phyloP scores from a whole-genome alignment of 2,888 invertebrate species.

The Cataglyphis altisquamis region DNA sequence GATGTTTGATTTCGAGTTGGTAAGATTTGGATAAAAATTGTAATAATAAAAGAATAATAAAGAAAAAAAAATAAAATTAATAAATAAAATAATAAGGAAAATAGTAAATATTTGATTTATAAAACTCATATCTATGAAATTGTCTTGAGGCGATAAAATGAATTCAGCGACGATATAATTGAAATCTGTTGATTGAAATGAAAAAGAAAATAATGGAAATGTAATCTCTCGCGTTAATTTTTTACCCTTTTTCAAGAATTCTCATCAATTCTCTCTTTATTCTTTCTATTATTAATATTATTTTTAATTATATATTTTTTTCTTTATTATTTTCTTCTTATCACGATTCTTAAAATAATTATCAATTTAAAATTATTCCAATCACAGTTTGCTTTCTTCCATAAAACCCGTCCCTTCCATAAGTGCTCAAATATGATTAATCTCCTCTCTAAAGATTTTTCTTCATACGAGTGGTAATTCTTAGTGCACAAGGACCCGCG shows the following conservation, averaged over 20 bases:
- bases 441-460: not conserved
- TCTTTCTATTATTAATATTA: not conserved
- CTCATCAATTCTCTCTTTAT: not conserved
- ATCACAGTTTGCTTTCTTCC: not conserved
- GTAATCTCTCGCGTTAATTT: not conserved
- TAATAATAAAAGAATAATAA: not conserved
- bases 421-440: constrained; percentile 33
- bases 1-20: not conserved
- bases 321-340: not conserved
- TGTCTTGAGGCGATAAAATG: not conserved
- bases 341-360: not conserved
- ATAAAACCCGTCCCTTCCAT: not conserved
- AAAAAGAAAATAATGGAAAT: not conserved
- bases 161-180: not conserved
- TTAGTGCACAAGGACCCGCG: constrained; percentile 1
- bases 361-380: not conserved
- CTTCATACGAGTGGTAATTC: not conserved
- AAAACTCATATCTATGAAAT: not conserved
- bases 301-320: not conserved
- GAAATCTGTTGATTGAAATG: not conserved
- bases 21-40: not conserved
- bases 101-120: not conserved
- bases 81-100: not conserved
- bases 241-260: not conserved
- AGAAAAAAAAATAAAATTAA: not conserved